Conservation (phyloP, 2,888 invertebrate species). For the Sminthurides aquaticus region DNA sequence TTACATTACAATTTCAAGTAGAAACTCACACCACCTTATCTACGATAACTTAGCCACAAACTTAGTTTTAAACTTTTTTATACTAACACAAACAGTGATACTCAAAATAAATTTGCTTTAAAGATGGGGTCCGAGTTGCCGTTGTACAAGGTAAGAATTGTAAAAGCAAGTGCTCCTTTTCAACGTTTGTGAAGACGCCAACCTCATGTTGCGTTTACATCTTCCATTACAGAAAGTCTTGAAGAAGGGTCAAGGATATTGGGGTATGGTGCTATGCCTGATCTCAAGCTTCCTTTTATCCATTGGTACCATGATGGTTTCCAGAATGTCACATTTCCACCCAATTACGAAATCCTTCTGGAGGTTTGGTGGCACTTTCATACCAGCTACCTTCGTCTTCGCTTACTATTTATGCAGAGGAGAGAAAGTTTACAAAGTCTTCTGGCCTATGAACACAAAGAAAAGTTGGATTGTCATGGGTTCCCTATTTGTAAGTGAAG, state of each 20-base stretch:
- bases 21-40: too few relatives aligned
- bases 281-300: conserved; percentile 36
- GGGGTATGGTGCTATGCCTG: conserved; percentile 38
- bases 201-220: neutral
- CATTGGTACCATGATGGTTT: conserved; percentile 37
- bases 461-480: conserved; percentile 29
- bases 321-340: conserved; percentile 36
- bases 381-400: conserved; percentile 34
- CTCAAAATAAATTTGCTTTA: neutral
- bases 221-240: conserved; percentile 5
- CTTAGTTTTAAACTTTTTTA: too few relatives aligned
- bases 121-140: neutral
- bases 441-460: conserved; percentile 35
- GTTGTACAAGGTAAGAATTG: conserved; percentile 1
- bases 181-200: too few relatives aligned
- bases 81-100: too few relatives aligned
- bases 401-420: conserved; percentile 31
- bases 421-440: conserved; percentile 28
- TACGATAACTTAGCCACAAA: too few relatives aligned
- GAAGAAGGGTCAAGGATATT: conserved; percentile 18
- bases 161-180: neutral
- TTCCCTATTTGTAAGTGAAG: conserved; percentile 35
- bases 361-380: conserved; percentile 32
- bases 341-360: conserved; percentile 35
- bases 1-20: too few relatives aligned